A percentile compares a stretch with the other conserved stretches of the same genome.
phyloP scores from a whole-genome alignment of 2,888 invertebrate genomes.

The Mythimna albipuncta region DNA sequence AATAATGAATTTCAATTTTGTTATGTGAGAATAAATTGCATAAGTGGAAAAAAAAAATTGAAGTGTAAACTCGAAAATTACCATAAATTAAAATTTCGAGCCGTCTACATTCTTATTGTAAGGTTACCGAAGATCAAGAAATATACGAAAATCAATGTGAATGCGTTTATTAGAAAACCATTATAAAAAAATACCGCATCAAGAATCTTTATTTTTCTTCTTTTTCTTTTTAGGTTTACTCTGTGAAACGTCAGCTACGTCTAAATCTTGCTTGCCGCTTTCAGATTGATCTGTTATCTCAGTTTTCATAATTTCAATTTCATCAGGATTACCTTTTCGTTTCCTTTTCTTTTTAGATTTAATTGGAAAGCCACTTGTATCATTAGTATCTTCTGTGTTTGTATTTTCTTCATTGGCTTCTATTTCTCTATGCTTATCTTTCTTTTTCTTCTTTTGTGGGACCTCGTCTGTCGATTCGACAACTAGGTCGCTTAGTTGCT shows the following conservation, averaged over 20 bases:
- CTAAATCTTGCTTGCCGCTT: constrained; percentile 19
- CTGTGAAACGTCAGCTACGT: constrained; percentile 3
- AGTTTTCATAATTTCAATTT: constrained; percentile 16
- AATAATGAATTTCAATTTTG: too few relatives aligned
- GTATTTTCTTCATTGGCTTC: constrained; percentile 28
- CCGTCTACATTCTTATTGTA: too few relatives aligned
- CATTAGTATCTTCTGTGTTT: background rate
- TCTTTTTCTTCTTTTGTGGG: constrained; percentile 70
- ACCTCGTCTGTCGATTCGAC: constrained; percentile 43
- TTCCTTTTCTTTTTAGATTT: constrained; percentile 68
- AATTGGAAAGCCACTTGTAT: constrained; percentile 15
- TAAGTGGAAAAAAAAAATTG: too few relatives aligned
- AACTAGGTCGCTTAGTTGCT: constrained; percentile 45
- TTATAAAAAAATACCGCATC: constrained; percentile 14
- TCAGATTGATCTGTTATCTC: constrained; percentile 20
- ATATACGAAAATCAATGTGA: background rate
- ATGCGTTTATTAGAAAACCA: constrained; percentile 24
- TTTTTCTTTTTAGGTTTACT: constrained; percentile 57
- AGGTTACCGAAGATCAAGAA: background rate
- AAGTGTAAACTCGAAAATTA: too few relatives aligned
- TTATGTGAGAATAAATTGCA: too few relatives aligned
- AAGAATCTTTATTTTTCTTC: constrained; percentile 51
- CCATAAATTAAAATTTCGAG: background rate
- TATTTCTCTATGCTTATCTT: constrained; percentile 62
- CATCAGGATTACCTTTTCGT: constrained; percentile 54